Base-by-base conservation (phyloP, 2,888 invertebrate species). In the Empis livida region DNA sequence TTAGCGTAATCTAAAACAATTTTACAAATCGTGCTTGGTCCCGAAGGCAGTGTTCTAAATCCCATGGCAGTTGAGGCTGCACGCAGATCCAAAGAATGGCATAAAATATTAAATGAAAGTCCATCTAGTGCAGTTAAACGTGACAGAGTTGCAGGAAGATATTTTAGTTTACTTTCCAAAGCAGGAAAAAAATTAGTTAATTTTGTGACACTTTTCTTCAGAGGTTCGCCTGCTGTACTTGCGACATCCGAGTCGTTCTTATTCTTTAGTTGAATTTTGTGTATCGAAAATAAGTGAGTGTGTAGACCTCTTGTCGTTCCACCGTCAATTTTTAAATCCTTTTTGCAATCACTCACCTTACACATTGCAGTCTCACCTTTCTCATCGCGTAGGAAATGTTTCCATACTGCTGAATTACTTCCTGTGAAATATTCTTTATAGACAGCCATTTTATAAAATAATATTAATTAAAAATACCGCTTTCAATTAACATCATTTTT, bases 51-150 rank as follows among this genome's bases (percentile, higher is more conserved):
- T 32, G 32, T 43, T 43, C 11, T 43, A 17, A 43, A 32, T 31
- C 43, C 14, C 31, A 43, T 32, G 11, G 32, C 32, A 14, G 15
- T 16, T 39, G 39, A 14, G 14, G 11, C 44, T 37, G 44, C 23
- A 39, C 44, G 38, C 15, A 44, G 27, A 44, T 44, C 44, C 6
- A 15, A 37, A 27, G 44, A 44, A 44, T n/a, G 27, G 38, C 44
- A 14, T 38, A 37, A 27, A 44, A 38, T 15, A 27, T 44, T 44
- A 39, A 44, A 44, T 11, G 30, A 44, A 38, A 44, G n/a, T 4
- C 27, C 44, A 27, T 44, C 44, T n/a, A 38, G 38, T 23, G 37
- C 37, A 20, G 37, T 35, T 43, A 43, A 20, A 14, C 20, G 16
- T 37, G 27, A 20, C 20, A 43, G 43, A 13, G 31, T 31, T 13